phyloP scores from a whole-genome alignment of 2,113 vertebrate genomes.

The Falco punctatus region DNA sequence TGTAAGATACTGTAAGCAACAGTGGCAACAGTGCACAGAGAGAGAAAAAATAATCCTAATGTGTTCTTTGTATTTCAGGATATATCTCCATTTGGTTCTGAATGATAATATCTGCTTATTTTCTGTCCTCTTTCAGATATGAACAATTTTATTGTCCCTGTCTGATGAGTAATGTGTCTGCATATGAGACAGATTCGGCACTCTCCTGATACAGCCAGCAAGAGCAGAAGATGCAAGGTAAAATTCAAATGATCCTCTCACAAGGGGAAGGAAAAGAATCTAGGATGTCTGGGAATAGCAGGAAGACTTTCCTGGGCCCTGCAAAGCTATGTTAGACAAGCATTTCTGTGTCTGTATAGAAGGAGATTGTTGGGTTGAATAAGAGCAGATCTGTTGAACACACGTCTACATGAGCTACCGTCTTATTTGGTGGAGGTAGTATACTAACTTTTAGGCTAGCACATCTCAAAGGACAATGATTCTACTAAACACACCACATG shows the following conservation, averaged over 20 bases:
- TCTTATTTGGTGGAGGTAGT: neutral
- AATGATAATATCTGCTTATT: neutral
- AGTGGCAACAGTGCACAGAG: neutral
- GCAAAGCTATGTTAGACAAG: neutral
- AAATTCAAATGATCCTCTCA: neutral
- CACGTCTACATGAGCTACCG: neutral
- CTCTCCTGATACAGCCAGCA: neutral
- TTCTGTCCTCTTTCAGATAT: neutral
- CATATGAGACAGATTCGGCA: neutral
- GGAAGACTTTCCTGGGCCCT: neutral
- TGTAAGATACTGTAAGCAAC: neutral
- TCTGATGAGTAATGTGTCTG: neutral
- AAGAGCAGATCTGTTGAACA: neutral
- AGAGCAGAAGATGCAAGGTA: neutral
- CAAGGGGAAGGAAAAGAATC: neutral
- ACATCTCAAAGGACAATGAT: neutral
- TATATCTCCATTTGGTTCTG: neutral
- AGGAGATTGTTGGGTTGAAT: neutral
- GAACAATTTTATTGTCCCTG: neutral
- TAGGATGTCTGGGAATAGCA: neutral
- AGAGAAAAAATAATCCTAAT: neutral
- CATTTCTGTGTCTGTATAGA: neutral
- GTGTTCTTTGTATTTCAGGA: neutral
- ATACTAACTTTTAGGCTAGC: neutral
- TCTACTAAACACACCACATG: neutral